Evolutionary conservation across 1,140 invertebrate species (phyloP).

Genomic region (Heliothis virescens): DNA sequence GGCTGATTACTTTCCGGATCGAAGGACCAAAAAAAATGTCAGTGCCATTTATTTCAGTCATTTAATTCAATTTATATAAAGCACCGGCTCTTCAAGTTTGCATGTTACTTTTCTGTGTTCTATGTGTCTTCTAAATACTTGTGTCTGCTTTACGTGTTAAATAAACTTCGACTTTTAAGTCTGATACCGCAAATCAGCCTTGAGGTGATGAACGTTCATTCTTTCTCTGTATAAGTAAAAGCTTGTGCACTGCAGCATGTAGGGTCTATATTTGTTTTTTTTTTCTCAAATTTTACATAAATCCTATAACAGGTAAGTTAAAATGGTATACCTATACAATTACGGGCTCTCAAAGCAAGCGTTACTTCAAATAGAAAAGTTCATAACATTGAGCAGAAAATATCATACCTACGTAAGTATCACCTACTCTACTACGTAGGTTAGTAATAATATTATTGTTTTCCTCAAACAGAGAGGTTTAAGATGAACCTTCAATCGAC

Average conservation of each 20-base stretch:
- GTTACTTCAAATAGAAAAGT: neutral
- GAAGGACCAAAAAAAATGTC: conserved; percentile 2
- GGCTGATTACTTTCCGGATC: neutral
- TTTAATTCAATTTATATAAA: neutral
- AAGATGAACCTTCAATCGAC: neutral
- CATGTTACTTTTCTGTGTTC: too few relatives aligned
- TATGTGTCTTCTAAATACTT: too few relatives aligned
- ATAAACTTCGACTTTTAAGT: too few relatives aligned
- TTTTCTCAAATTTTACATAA: too few relatives aligned
- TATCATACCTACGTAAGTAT: neutral
- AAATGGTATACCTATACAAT: neutral
- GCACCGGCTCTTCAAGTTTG: too few relatives aligned
- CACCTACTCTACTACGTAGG: neutral
- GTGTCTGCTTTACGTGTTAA: too few relatives aligned
- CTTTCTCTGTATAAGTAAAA: too few relatives aligned
- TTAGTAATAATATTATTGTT: conserved; percentile 34
- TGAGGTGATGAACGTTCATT: too few relatives aligned
- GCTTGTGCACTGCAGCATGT: too few relatives aligned
- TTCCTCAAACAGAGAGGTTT: conserved; percentile 11
- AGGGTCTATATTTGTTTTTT: neutral
- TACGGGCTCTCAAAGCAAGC: too few relatives aligned
- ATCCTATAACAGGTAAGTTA: too few relatives aligned
- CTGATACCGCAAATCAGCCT: too few relatives aligned
- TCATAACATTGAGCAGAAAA: neutral
- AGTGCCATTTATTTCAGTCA: neutral